phyloP scores from a whole-genome alignment of 2,797 vertebrate genomes.

The Phrynocephalus forsythii region DNA sequence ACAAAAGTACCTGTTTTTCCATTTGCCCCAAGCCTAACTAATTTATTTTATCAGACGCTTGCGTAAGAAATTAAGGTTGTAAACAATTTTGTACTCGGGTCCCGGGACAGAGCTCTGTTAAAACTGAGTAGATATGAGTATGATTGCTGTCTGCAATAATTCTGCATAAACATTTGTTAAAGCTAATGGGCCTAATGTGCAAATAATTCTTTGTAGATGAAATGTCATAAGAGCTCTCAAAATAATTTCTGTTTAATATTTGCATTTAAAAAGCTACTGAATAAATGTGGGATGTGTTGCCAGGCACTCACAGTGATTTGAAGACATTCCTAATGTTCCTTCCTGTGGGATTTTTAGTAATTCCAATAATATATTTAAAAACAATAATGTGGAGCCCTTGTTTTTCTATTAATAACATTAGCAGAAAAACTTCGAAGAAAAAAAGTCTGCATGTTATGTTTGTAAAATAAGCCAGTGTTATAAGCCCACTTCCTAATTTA shows the following conservation, averaged over 20 bases:
- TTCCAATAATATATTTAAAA: slow-evolving; percentile 39
- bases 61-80: too few species aligned
- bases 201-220: slow-evolving; percentile 47
- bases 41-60: too few species aligned
- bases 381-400: slow-evolving; percentile 1
- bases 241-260: slow-evolving; percentile 52
- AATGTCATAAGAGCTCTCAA: slow-evolving; percentile 42
- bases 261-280: slow-evolving; percentile 48
- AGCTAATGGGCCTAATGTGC: slow-evolving; percentile 31
- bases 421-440: slow-evolving; percentile 36
- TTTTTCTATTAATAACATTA: slow-evolving; percentile 36
- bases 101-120: too few species aligned
- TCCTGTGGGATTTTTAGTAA: slow-evolving; percentile 37
- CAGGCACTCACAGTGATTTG: slow-evolving; percentile 40
- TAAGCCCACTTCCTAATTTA: slow-evolving; percentile 21
- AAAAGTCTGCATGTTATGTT: slow-evolving; percentile 46
- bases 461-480: slow-evolving; percentile 10
- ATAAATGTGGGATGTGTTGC: slow-evolving; percentile 48
- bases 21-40: too few species aligned
- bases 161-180: not conserved
- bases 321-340: slow-evolving; percentile 53
- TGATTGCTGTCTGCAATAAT: not conserved
- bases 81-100: too few species aligned
- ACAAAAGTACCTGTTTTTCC: too few species aligned
- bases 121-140: too few species aligned